phyloP scores from a whole-genome alignment of 2,888 invertebrate genomes.

The Miltochrista miniata region DNA sequence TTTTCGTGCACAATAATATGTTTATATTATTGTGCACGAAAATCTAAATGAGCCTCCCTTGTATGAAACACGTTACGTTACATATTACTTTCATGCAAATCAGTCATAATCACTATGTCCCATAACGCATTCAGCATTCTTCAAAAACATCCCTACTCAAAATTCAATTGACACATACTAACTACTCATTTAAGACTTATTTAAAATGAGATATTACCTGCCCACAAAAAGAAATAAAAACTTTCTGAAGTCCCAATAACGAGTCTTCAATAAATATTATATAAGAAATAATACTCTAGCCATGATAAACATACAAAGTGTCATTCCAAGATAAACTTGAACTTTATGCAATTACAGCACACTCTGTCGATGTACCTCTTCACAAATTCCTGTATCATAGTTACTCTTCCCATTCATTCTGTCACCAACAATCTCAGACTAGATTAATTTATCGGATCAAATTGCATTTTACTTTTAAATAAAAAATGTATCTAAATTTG shows the following conservation, averaged over 20 bases:
- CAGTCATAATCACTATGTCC: conserved; percentile 17
- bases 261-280: conserved; percentile 33
- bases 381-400: conserved; percentile 13
- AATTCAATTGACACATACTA: conserved; percentile 19
- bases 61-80: conserved; percentile 23
- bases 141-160: conserved; percentile 15
- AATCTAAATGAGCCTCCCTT: conserved; percentile 13
- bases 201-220: conserved; percentile 16
- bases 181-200: conserved; percentile 16
- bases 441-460: conserved; percentile 57
- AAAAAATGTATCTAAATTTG: conserved; percentile 39
- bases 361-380: conserved; percentile 15
- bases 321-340: conserved; percentile 11
- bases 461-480: conserved; percentile 35
- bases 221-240: conserved; percentile 23
- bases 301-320: conserved; percentile 12
- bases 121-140: conserved; percentile 17
- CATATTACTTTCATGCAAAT: conserved; percentile 18
- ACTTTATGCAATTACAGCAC: conserved; percentile 3
- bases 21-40: conserved; percentile 19
- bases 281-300: conserved; percentile 7
- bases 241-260: conserved; percentile 20
- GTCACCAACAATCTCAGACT: conserved; percentile 65
- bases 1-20: conserved; percentile 18
- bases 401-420: conserved; percentile 52